Conservation (phyloP, 2,888 invertebrate genomes). For the Synanthedon tipuliformis region DNA sequence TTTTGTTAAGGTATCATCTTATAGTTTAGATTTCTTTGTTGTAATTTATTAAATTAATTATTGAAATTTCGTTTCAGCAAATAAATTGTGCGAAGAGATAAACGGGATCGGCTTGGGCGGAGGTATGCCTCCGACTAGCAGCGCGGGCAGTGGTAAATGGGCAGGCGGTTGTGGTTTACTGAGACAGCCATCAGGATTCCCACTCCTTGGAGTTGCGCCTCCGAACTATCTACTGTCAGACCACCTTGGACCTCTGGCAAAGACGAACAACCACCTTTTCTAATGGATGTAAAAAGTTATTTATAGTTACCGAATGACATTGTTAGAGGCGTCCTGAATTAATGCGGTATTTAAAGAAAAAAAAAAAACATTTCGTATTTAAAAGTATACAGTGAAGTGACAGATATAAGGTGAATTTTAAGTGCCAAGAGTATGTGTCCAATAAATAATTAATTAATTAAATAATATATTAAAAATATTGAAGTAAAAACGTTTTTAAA, state of each 20-base stretch:
- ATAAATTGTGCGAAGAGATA: conserved; percentile 58
- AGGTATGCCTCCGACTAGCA: conserved; percentile 40
- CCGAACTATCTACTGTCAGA: conserved; percentile 73
- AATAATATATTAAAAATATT: conserved; percentile 32
- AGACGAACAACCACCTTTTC: conserved; percentile 74
- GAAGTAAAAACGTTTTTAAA: conserved; percentile 21
- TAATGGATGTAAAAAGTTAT: conserved; percentile 48
- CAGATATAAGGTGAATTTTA: too few species aligned
- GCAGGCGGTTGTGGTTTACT: conserved; percentile 74
- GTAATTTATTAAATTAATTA: neutral
- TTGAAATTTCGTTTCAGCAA: conserved; percentile 34
- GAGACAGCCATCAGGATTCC: conserved; percentile 72
- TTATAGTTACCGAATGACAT: too few species aligned
- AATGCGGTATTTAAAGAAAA: too few species aligned
- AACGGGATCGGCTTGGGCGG: conserved; percentile 51
- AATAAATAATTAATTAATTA: conserved; percentile 5
- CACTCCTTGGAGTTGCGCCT: conserved; percentile 68
- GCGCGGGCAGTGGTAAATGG: conserved; percentile 64
- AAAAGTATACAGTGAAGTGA: too few species aligned
- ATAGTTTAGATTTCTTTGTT: neutral
- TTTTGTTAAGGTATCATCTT: neutral
- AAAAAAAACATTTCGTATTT: too few species aligned
- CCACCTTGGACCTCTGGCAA: conserved; percentile 71
- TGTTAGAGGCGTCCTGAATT: too few species aligned
- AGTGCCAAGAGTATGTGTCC: too few species aligned